Base-by-base conservation (phyloP, 1,140 invertebrate species). In the Papilio xuthus region DNA sequence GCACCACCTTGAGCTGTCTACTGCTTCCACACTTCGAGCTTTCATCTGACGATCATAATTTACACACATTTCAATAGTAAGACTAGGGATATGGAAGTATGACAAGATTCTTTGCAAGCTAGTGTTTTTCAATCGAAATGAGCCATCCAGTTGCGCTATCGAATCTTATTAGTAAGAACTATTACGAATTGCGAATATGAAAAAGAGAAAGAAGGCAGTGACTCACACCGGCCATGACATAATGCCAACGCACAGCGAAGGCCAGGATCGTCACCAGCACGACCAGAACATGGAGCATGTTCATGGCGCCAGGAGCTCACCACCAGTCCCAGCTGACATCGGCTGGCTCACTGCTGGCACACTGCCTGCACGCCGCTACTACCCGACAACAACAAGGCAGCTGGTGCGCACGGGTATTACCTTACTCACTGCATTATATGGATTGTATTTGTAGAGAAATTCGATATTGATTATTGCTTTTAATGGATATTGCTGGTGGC, bases 261-360 rank as follows among this genome's bases (percentile, higher is more conserved):
- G 86, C 76, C 23, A 88, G 12, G 23, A 86, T 50, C 0, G 86
- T 84, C 18, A 87, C 37, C 10, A 86, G 12, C 7, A 81, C 80
- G 9, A 79, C 82, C 12, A 84, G 63, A 7, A 81, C 82, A 71
- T 87, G 84, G 12, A 89, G 70, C 28, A 85, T 9, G 8, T 77
- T 71, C 79, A 83, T 83, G 72, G 74, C 74, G 26, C 60, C 13
- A 26, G 60, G 23, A 26, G 60, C 23, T 12, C 20, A 32, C 53
- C 53, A 23, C 20, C 60, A 26, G 60, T 26, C 60, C 26, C 12
- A 3, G 2, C 12, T 63, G 2, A 63, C 60, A 63, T 63, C 60
- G 13, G 60, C 26, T 28, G 12, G 13, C 4, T 32, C 44, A 47
- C 44, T 23, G 26, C 60, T 63, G 23, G 26, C 60, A 28, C 60